These are phyloP conservation scores for Acromyrmex heyeri DNA, from an alignment of 1,140 invertebrate species.

Conservation along the genomic window DNA sequence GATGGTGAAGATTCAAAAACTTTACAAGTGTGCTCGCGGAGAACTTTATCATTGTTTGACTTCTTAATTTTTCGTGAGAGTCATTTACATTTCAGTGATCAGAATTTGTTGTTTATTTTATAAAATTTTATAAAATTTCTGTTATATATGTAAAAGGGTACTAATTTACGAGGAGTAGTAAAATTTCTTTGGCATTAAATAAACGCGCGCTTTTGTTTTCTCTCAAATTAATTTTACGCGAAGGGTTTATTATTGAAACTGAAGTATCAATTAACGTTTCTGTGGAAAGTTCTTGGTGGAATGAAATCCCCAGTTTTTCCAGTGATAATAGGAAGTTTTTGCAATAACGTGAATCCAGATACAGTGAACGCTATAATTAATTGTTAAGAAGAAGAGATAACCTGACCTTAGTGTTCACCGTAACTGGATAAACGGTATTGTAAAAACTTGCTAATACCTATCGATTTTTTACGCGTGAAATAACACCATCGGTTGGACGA, in stretches of 20 bases:
- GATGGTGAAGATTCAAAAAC: background rate
- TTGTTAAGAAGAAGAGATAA: too few species aligned
- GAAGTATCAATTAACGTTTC: slow-evolving; percentile 14
- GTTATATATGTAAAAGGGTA: background rate
- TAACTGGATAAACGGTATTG: too few species aligned
- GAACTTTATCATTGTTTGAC: background rate
- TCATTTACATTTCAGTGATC: background rate
- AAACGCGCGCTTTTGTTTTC: background rate
- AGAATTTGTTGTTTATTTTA: background rate
- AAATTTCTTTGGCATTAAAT: background rate
- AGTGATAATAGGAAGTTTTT: background rate
- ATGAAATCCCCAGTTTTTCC: background rate
- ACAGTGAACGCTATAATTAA: too few species aligned
- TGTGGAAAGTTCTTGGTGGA: background rate
- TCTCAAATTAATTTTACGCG: background rate
- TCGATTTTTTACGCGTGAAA: slow-evolving; percentile 33
- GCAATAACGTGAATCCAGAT: too few species aligned
- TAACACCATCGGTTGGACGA: slow-evolving; percentile 3
- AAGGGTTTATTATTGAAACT: background rate
- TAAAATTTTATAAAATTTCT: background rate
- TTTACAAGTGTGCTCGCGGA: background rate
- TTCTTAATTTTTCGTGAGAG: background rate
- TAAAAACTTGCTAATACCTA: background rate
- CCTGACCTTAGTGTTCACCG: too few species aligned
- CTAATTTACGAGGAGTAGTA: background rate